Base-by-base conservation (phyloP, 2,113 vertebrate genomes). In the Gnathonemus echidnorhynchus region DNA sequence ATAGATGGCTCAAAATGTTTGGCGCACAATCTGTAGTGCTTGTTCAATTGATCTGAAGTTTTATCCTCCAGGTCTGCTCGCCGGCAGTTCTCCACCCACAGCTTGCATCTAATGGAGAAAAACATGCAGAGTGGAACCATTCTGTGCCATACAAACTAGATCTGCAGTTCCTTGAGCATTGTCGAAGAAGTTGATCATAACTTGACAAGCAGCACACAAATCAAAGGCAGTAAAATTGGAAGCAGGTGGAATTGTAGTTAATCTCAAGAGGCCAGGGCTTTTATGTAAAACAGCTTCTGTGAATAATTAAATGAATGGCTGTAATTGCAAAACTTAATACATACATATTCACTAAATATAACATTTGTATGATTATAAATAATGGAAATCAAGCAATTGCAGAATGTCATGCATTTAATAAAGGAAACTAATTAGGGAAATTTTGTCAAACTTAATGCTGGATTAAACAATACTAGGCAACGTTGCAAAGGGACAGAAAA, bases 51-150 rank as follows among this genome's bases (percentile, higher is more conserved):
- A 93, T 98, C 98, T 0, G 98, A 96, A 46, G 98, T 98, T 95
- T 98, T 98, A 70, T 97, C 97, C 95, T 98, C 98, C 66, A 99
- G 93, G 93, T 98, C 98, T 50, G 97, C 97, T 92, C 98, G 94
- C 90, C 98, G 97, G 93, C 98, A 99, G 92, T 99, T 99, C 93
- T 99, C 98, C 21, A 99, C 98, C 98, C 98, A 99, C 89, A 97
- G 97, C 58, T 97, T 96, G 92, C 98, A 99, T 92, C 98, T 99
- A 92, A 10, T 83, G 91, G 0, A 80, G 6, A 91, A 92, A 90
- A 45, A 24, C 45, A 45, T 42, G 50, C 27, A 62, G 31, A 53
- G 48, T 1, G 0, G 10, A 86, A 50, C 24, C 10, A 86, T 48
- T 49, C 24, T 2, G 45, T 86, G 84, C 84, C 74, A 86, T 27